Conservation (phyloP, 1,140 invertebrate genomes). For the Dryas iulia region DNA sequence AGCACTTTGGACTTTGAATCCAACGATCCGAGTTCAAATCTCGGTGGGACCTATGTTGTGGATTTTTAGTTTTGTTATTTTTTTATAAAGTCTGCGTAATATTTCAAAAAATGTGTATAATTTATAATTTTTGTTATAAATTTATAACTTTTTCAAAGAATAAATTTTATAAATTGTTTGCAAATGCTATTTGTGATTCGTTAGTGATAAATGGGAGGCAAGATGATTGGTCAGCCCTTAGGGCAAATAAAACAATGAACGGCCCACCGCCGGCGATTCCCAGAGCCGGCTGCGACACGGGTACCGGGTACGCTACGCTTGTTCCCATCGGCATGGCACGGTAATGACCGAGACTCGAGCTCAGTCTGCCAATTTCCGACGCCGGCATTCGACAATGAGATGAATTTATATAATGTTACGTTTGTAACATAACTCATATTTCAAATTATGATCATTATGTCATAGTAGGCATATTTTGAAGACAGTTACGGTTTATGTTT, state of each 20-base stretch:
- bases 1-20: slow-evolving; percentile 81
- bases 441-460: slow-evolving; percentile 15
- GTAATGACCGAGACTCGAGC: slow-evolving; percentile 37
- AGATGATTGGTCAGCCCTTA: neutral
- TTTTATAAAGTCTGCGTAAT: neutral
- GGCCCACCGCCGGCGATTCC: slow-evolving; percentile 61
- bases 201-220: slow-evolving; percentile 37
- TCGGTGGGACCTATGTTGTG: slow-evolving; percentile 78
- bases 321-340: slow-evolving; percentile 38
- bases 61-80: neutral
- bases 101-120: neutral
- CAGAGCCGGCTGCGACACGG: slow-evolving; percentile 34
- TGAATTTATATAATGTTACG: slow-evolving; percentile 22
- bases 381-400: slow-evolving; percentile 32
- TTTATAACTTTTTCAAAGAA: neutral
- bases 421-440: slow-evolving; percentile 26
- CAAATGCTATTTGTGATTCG: neutral
- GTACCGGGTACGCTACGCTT: slow-evolving; percentile 15
- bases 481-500: neutral
- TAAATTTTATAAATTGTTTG: neutral
- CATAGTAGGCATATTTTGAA: neutral
- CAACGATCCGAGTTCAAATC: slow-evolving; percentile 91
- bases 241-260: slow-evolving; percentile 36
- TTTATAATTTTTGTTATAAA: neutral
- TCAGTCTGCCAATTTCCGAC: slow-evolving; percentile 34